A percentile compares a stretch with the other conserved stretches of the same genome.
These are phyloP conservation scores for Drosophila nannoptera DNA, from an alignment of 1,140 invertebrate genomes.

Conservation along the genomic window DNA sequence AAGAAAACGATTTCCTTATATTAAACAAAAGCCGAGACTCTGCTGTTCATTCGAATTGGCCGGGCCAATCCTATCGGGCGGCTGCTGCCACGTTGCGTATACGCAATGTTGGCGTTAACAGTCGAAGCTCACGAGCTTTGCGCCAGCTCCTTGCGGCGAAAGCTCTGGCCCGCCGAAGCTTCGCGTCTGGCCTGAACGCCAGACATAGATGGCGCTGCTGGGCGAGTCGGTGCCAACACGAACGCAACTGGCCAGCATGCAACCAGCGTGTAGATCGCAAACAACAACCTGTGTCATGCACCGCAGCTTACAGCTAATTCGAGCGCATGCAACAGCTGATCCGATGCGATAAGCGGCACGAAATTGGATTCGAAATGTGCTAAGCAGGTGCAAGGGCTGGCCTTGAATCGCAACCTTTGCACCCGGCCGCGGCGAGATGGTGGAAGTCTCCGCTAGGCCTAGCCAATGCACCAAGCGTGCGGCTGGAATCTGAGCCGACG, in stretches of 20 bases:
- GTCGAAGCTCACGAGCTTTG: neutral
- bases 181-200: neutral
- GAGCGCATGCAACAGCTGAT: neutral
- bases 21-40: constrained; percentile 20
- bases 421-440: neutral
- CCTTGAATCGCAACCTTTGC: constrained; percentile 5
- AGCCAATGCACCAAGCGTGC: too few relatives aligned
- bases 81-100: neutral
- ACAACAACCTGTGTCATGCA: constrained; percentile 9
- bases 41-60: too few relatives aligned
- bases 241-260: neutral
- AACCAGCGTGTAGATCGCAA: neutral
- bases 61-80: too few relatives aligned
- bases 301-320: constrained; percentile 4
- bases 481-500: too few relatives aligned
- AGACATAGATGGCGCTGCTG: constrained; percentile 22
- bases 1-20: constrained; percentile 74
- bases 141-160: neutral
- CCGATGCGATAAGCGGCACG: constrained; percentile 14
- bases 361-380: neutral
- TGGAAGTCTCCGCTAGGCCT: too few relatives aligned
- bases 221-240: neutral
- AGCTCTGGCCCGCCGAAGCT: neutral
- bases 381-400: neutral
- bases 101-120: neutral